Evolutionary conservation across 2,888 invertebrate genomes (phyloP).

Genomic region (Steromphala cineraria): DNA sequence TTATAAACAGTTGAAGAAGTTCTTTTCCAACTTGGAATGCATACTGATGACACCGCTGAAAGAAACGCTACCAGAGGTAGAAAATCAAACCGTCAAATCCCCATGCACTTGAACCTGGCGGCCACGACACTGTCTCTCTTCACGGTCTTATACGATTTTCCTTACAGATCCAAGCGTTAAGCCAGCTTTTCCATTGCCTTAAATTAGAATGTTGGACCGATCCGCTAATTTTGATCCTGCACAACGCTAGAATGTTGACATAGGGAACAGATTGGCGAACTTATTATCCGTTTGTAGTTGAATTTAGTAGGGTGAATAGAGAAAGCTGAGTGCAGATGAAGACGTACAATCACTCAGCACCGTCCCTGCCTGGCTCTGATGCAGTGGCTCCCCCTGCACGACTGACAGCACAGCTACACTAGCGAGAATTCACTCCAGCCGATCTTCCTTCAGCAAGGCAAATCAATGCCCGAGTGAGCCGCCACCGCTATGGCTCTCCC

Average conservation of each 20-base stretch:
- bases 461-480: background rate
- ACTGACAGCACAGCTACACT: background rate
- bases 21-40: background rate
- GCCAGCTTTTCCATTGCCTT: conserved; percentile 8
- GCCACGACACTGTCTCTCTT: background rate
- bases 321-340: no score
- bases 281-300: no score
- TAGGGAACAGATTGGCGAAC: no score
- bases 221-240: background rate
- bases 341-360: background rate
- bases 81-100: no score
- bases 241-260: no score
- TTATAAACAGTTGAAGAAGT: no score
- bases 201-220: background rate
- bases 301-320: no score
- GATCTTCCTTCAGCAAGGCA: conserved; percentile 10
- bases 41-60: background rate
- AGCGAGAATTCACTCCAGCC: background rate
- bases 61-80: no score
- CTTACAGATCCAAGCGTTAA: background rate
- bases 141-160: background rate
- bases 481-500: background rate
- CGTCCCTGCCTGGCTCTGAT: background rate
- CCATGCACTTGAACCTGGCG: background rate
- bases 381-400: conserved; percentile 5